Evolutionary conservation across 2,797 vertebrate genomes (phyloP), one percentile per base, ranked within the genome.

Genomic region (Clarias laeviceps): DNA sequence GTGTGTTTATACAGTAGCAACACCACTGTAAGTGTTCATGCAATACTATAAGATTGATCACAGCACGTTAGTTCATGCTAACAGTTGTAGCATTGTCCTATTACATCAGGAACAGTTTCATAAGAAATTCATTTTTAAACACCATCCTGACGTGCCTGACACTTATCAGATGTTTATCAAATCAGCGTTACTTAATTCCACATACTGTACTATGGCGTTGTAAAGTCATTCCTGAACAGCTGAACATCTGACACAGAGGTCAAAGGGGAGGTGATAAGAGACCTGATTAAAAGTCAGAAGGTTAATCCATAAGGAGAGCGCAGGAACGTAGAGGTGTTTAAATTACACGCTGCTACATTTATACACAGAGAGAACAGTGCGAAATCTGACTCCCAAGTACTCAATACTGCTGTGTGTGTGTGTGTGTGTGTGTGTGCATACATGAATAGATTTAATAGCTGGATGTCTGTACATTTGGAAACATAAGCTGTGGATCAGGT

Each of bases 211-310:
- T 27, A 1, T 64, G n/a, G 24, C n/a, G 1, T 27, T 69, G 66
- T 37, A 37, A 72, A 45, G 22, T 45, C 22, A 0, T 72, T 50
- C 40, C 22, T 72, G 40, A n/a, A 50, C 69, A 50, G 9, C 20
- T 54, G n/a, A 29, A 37, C 29, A 20, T 22, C 54, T 77, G 50
- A 12, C 4, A 17, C 27, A 2, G 54, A 61, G 76, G 29, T 61
- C 32, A 61, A 61, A 78, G 56, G n/a, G 61, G 32, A 76, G 73
- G 29, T 61, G 76, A 78, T 61, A 32, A 57, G 50, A 57, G 27
- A 76, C 73, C 11, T 17, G 18, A 50, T n/a, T 24, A 50, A 3
- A 7, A n/a, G 5, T 17, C 72, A 74, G 72, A 54, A 15, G 15
- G 6, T 29, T 74, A 20, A 74, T 8, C 72, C 5, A 34, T 56